phyloP scores from a whole-genome alignment of 2,797 vertebrate species.

The Danionella dracula region DNA sequence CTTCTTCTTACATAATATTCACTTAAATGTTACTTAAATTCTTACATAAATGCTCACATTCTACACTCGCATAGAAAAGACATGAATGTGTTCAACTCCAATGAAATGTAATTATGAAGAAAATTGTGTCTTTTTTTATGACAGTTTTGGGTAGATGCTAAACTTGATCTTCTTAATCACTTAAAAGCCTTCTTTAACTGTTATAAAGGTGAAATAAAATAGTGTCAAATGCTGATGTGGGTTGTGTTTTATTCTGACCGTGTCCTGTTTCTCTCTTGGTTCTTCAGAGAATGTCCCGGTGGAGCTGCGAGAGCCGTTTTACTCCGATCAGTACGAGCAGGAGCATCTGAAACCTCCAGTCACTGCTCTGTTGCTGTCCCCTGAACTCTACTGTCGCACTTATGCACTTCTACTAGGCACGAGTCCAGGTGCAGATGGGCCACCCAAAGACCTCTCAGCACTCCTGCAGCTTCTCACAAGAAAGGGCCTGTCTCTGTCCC shows the following conservation, averaged over 20 bases:
- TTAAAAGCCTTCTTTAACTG: no score
- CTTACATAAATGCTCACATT: no score
- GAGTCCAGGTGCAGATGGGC: constrained; percentile 40
- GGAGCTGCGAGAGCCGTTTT: constrained; percentile 89
- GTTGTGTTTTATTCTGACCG: not conserved
- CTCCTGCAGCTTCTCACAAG: constrained; percentile 74
- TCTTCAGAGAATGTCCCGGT: constrained; percentile 79
- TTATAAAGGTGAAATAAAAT: no score
- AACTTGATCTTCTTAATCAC: no score
- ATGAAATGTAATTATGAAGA: no score
- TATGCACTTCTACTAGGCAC: constrained; percentile 68
- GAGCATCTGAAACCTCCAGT: constrained; percentile 91
- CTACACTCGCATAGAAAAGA: no score
- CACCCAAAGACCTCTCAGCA: constrained; percentile 71
- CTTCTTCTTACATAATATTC: no score
- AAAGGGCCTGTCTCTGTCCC: constrained; percentile 68
- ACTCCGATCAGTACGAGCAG: constrained; percentile 92
- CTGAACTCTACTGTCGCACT: constrained; percentile 83
- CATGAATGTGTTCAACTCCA: no score
- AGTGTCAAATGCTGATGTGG: no score
- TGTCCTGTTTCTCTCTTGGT: not conserved
- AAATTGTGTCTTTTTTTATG: no score
- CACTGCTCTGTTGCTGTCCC: constrained; percentile 78
- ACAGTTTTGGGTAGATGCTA: no score
- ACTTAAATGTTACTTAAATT: no score